Evolutionary conservation across 2,797 vertebrate genomes (phyloP).

Genomic region (Enteromius radiatus): DNA sequence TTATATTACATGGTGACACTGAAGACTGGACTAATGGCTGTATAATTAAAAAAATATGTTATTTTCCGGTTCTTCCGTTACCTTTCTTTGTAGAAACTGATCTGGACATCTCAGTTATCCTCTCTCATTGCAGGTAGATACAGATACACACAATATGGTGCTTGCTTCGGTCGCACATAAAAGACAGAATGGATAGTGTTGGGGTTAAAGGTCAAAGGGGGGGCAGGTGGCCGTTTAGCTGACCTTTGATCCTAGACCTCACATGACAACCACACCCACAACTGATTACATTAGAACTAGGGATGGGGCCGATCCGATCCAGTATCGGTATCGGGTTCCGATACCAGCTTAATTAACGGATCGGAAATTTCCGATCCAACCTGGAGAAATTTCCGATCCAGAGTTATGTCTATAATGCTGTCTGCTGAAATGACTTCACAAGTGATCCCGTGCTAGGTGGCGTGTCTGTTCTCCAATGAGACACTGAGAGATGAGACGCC

Average conservation of each 20-base stretch:
- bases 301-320: too few relatives aligned
- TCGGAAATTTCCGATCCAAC: too few relatives aligned
- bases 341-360: too few relatives aligned
- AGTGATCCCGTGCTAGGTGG: too few relatives aligned
- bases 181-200: slow-evolving; percentile 63
- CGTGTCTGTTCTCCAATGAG: too few relatives aligned
- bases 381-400: too few relatives aligned
- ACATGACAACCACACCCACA: slow-evolving; percentile 63
- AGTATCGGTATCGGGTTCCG: too few relatives aligned
- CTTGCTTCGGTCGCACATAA: slow-evolving; percentile 67
- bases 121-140: neutral
- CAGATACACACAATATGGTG: slow-evolving; percentile 46
- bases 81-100: neutral
- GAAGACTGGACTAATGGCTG: neutral
- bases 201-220: slow-evolving; percentile 67
- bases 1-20: too few relatives aligned
- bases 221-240: slow-evolving; percentile 75
- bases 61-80: neutral
- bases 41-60: too few relatives aligned
- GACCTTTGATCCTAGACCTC: slow-evolving; percentile 71
- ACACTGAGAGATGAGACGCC: too few relatives aligned
- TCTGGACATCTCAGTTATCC: neutral
- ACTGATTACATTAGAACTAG: slow-evolving; percentile 68
- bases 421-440: too few relatives aligned
- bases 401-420: too few relatives aligned